Evolutionary conservation across 2,113 vertebrate genomes (phyloP), one percentile per base, ranked within the genome.

Genomic region (Astur gentilis): DNA sequence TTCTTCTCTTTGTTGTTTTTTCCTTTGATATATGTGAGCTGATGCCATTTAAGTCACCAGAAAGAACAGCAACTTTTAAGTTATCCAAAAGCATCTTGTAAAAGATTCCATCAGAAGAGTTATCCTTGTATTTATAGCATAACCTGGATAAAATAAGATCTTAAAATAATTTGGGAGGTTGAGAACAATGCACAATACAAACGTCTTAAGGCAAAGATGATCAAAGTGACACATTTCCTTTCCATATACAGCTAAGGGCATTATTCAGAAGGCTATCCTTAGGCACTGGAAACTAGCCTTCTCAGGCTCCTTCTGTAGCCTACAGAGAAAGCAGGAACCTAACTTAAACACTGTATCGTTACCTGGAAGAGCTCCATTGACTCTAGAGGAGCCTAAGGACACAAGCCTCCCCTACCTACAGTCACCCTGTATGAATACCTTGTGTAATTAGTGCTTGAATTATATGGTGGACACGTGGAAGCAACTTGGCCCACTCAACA

Each of bases 61-160:
- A 75, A 34, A 79, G 73, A 86, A 83, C 23, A 13, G 47, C 38
- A 38, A 96, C 84, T 75, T 98, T 98, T 25, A 98, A 57, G 82
- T 86, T 89, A 34, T 82, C 91, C 88, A 98, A 89, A 78, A 98
- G 93, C 60, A 95, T 96, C 83, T 89, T 97, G 81, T 98, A 98
- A 69, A 97, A 85, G 73, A 98, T 90, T 83, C 87, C 83, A 66
- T 96, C 90, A 34, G 96, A 97, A 87, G 65, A 58, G 14, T 26
- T 89, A 77, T 97, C 79, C 55, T 95, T 96, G 83, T 97, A 98
- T 90, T 97, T 96, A 83, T 95, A 93, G 82, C 91, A 97, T 40
- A 99, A 95, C 85, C 97, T 98, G 95, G 49, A 90, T 65, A 87
- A 83, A 96, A 81, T 55, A 86, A 70, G 83, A 93, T 76, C 50